Evolutionary conservation across 1,140 invertebrate genomes (phyloP), one percentile per base, ranked within the genome.

Genomic region (Adelges cooleyi): DNA sequence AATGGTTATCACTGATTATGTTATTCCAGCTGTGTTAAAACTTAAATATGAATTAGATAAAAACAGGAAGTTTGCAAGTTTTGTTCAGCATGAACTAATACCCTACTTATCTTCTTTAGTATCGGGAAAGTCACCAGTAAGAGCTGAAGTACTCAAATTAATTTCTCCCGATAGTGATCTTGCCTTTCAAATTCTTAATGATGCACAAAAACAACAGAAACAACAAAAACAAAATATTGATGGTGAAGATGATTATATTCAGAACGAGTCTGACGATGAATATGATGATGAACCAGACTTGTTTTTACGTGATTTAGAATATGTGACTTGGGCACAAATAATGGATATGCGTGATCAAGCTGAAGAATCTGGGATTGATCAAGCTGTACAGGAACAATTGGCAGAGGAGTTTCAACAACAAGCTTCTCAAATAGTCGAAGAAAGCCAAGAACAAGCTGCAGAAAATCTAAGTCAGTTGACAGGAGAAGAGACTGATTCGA

Each of bases 11-110:
- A 62, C 25, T 46, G 40, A 62, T 4, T 62, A 48, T 13, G 20
- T 62, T 29, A 46, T 62, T 18, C 56, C 56, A 1, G 42, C 38
- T 48, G 42, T 62, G 9, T 33, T 62, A n/a, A 62, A 62, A 33
- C 22, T 62, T 29, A 62, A 62, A 13, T 62, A 48, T 62, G 56
- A 62, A n/a, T 62, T 62, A 29, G 56, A 62, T 8, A 62, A 48
- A 33, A 33, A 46, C 5, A 62, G 46, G 15, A 62, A 48, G 18
- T 46, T 33, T 20, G 0, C 29, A 48, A 40, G 40, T 20, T 46
- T 6, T 18, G 17, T 62, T 10, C 44, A 46, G 25, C 44, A 62
- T 10, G 56, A 62, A 8, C 46, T 62, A 15, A 40, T 22, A 20
- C n/a, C 56, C 5, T 62, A 46, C 44, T 62, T 62, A 29, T 62